phyloP scores from a whole-genome alignment of 1,140 invertebrate species.

The Zophobas atratus region DNA sequence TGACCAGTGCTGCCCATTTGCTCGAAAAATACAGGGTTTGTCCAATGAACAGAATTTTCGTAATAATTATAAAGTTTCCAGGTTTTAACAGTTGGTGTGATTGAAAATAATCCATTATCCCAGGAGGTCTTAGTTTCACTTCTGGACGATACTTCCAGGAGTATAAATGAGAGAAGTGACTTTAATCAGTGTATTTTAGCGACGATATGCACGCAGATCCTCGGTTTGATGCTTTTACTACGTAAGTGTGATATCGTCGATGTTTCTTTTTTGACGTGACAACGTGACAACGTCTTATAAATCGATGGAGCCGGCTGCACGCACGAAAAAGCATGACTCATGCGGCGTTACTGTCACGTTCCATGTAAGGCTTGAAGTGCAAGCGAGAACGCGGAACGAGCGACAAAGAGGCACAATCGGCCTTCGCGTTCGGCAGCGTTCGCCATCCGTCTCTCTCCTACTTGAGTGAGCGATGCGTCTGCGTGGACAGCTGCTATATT shows the following conservation, averaged over 20 bases:
- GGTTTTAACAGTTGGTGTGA: constrained; percentile 46
- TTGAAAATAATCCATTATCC: constrained; percentile 45
- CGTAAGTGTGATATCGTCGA: constrained; percentile 49
- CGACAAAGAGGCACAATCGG: too few species aligned
- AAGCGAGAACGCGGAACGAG: too few species aligned
- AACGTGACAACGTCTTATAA: neutral
- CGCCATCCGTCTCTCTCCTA: too few species aligned
- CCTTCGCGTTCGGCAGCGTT: too few species aligned
- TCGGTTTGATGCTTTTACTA: constrained; percentile 60
- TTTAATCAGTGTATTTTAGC: constrained; percentile 57
- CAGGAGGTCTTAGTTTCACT: constrained; percentile 45
- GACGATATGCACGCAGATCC: constrained; percentile 47
- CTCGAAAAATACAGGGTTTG: constrained; percentile 56
- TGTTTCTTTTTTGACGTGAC: neutral
- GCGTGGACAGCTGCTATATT: too few species aligned
- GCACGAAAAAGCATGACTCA: too few species aligned
- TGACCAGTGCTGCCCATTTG: constrained; percentile 55
- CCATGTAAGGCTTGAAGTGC: too few species aligned
- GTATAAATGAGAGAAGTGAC: constrained; percentile 57
- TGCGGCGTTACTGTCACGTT: too few species aligned
- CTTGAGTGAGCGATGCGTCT: too few species aligned
- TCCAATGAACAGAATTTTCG: neutral
- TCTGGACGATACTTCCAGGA: constrained; percentile 48
- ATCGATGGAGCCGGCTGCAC: too few species aligned
- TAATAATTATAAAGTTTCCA: constrained; percentile 5